Conservation (phyloP, 1,140 invertebrate species). For the Capitella teleta region DNA sequence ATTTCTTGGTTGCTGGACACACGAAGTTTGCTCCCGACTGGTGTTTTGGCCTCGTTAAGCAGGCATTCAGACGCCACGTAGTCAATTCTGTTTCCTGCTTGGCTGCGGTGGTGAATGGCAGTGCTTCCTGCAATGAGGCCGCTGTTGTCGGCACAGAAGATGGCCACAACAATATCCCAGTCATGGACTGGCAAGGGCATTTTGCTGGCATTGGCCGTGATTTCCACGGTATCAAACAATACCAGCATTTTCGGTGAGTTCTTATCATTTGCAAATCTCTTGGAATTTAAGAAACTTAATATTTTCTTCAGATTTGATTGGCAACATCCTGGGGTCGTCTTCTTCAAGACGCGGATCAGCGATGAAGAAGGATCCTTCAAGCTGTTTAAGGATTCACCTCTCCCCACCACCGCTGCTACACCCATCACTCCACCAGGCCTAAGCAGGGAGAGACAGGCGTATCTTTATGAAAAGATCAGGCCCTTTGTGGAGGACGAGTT, state of each 20-base stretch:
- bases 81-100: slow-evolving; percentile 3
- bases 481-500: no score
- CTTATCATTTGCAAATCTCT: no score
- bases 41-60: slow-evolving; percentile 22
- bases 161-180: slow-evolving; percentile 5
- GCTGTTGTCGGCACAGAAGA: slow-evolving; percentile 8
- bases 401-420: no score
- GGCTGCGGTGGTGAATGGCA: slow-evolving; percentile 2
- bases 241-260: slow-evolving; percentile 6
- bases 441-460: no score
- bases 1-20: slow-evolving; percentile 7
- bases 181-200: slow-evolving; percentile 1
- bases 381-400: no score
- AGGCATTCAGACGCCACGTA: slow-evolving; percentile 9
- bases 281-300: no score
- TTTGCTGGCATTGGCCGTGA: neutral
- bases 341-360: no score
- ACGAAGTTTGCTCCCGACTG: slow-evolving; percentile 20
- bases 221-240: slow-evolving; percentile 5
- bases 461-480: no score
- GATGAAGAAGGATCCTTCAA: no score
- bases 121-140: neutral
- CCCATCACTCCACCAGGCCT: no score
- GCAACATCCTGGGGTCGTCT: no score
- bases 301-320: no score